Percentiles rank a stretch among this genome's conserved stretches.
Conservation (phyloP, 2,888 invertebrate genomes). For the Leucoptera coffeella region DNA sequence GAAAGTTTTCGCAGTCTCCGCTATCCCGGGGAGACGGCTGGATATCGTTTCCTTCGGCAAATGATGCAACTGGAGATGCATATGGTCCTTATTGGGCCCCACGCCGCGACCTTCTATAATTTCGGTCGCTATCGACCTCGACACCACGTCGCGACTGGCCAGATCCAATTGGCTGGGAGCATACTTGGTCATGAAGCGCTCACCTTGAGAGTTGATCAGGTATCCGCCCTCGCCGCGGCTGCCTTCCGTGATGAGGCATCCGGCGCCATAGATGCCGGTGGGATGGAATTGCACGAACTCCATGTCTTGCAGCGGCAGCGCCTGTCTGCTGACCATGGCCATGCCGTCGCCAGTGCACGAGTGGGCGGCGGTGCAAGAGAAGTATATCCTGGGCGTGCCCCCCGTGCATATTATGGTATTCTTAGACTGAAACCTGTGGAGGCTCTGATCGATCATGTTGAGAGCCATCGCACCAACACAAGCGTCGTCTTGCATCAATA, state of each 20-base stretch:
- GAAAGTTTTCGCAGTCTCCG: constrained; percentile 96
- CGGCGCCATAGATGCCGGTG: constrained; percentile 96
- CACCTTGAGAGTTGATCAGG: constrained; percentile 88
- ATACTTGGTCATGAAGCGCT: constrained; percentile 96
- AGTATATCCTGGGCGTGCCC: constrained; percentile 86
- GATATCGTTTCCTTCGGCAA: constrained; percentile 81
- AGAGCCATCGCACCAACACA: constrained; percentile 87
- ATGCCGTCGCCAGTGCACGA: constrained; percentile 97
- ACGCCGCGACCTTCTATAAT: constrained; percentile 86
- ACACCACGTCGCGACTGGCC: constrained; percentile 96
- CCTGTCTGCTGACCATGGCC: constrained; percentile 85
- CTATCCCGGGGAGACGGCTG: constrained; percentile 84
- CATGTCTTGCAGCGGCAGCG: constrained; percentile 89
- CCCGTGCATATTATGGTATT: constrained; percentile 71
- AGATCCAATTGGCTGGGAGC: constrained; percentile 97
- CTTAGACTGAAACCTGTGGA: constrained; percentile 57
- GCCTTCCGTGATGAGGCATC: constrained; percentile 96
- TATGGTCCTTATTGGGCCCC: constrained; percentile 94
- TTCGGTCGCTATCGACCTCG: constrained; percentile 94
- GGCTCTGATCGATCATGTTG: constrained; percentile 86
- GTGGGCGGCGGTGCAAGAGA: constrained; percentile 98
- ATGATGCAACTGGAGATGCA: constrained; percentile 89
- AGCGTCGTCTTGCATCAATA: constrained; percentile 82
- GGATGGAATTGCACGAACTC: constrained; percentile 99
- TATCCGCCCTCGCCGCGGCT: constrained; percentile 96